phyloP scores from a whole-genome alignment of 2,113 vertebrate genomes.

The Asarcornis scutulata region DNA sequence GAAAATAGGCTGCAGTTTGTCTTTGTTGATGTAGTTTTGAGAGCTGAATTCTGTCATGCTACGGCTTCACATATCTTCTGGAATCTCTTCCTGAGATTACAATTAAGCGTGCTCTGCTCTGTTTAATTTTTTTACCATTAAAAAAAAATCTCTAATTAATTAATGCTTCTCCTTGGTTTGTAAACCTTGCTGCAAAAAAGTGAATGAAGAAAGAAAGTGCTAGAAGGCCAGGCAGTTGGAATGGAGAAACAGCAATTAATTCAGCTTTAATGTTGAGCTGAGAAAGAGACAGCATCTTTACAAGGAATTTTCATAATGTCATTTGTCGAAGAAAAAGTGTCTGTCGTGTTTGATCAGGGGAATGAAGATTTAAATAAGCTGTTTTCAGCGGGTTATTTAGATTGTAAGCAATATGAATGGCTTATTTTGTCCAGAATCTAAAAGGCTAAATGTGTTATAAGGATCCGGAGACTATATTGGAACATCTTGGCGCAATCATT shows the following conservation, averaged over 20 bases:
- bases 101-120: not conserved
- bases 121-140: not conserved
- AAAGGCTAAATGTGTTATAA: not conserved
- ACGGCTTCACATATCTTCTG: not conserved
- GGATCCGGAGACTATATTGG: not conserved
- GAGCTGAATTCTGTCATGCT: not conserved
- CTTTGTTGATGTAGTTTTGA: not conserved
- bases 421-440: conserved; percentile 5
- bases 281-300: not conserved
- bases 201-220: not conserved
- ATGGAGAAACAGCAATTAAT: not conserved
- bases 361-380: conserved; percentile 22
- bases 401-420: conserved; percentile 23
- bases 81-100: not conserved
- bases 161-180: not conserved
- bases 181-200: conserved; percentile 20
- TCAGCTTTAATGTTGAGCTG: not conserved
- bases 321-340: conserved; percentile 20
- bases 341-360: not conserved
- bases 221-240: not conserved
- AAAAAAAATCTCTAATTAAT: not conserved
- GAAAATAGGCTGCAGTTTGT: not conserved
- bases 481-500: not conserved
- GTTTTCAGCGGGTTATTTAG: conserved; percentile 4
- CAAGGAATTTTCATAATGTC: not conserved